Evolutionary conservation across 2,888 invertebrate species (phyloP), one percentile per base, ranked within the genome.

Genomic region (Ophion slaviceki): DNA sequence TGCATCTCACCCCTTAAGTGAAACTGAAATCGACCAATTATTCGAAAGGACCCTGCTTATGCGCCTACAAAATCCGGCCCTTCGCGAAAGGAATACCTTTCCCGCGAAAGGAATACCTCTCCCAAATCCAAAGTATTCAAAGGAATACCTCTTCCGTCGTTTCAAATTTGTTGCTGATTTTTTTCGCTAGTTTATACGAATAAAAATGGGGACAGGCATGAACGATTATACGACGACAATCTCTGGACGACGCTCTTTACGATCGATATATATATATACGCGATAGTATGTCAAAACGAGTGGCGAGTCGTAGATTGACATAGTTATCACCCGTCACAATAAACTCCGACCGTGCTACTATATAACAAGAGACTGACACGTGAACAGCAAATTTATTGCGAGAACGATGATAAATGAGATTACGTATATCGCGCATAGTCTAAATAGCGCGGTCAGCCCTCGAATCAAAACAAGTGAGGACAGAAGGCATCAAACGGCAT

Each of bases 261-360:
- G 83, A 83, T 83, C 78, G 40, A 40, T 78, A 79, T 79, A 66
- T 66, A 59, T 40, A 71, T 36, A 59, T 40, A 67, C 47, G 32
- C 64, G 47, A 68, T 7, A 40, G 53, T 14, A 53, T 57, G 57
- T 59, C 10, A 36, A 28, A 79, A 79, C 62, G 53, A 83, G 79
- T 74, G 79, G 74, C 40, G 68, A 61, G 24, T 32, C 74, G 32
- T 45, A 66, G 72, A 45, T 78, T 82, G 10, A 71, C 24, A 74
- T 45, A 70, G 53, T 80, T 76, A 76, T 80, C 80, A 84, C 80
- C 76, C 66, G 76, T 84, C 76, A 84, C 45, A 84, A 80, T 62
- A 84, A 76, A 47, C 10, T 59, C 77, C n/a, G 59, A 40, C 32
- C 59, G 80, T 10, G 45, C 8, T 32, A n/a, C 67, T 77, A 17